Conservation (phyloP, 2,888 invertebrate species). For the Cerceris rybyensis region DNA sequence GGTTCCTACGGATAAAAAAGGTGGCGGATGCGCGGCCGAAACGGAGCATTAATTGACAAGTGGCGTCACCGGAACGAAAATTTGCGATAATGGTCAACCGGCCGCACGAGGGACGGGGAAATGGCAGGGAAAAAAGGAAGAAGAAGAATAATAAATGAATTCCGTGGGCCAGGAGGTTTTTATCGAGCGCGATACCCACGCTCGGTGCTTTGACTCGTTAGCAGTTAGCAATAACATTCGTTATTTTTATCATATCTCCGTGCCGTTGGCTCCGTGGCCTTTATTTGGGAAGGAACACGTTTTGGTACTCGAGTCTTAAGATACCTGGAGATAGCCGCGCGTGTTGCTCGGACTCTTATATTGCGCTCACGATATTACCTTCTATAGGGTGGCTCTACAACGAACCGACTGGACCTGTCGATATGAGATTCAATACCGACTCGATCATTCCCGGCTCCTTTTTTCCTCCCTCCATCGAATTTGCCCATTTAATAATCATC, state of each 20-base stretch:
- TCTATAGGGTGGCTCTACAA: slow-evolving; percentile 59
- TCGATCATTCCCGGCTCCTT: slow-evolving; percentile 10
- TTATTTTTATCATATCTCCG: slow-evolving; percentile 79
- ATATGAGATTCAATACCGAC: slow-evolving; percentile 57
- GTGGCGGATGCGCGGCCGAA: slow-evolving; percentile 39
- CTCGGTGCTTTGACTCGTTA: slow-evolving; percentile 78
- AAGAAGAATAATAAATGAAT: slow-evolving; percentile 65
- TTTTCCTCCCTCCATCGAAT: slow-evolving; percentile 41
- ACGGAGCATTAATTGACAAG: slow-evolving; percentile 73
- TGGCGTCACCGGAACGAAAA: slow-evolving; percentile 72
- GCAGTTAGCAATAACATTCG: slow-evolving; percentile 80
- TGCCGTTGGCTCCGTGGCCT: slow-evolving; percentile 70
- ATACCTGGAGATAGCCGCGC: slow-evolving; percentile 74
- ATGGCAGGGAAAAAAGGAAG: slow-evolving; percentile 28
- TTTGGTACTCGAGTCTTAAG: slow-evolving; percentile 79
- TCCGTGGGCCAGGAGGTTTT: slow-evolving; percentile 68
- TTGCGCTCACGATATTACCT: slow-evolving; percentile 65
- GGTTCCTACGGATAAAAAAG: slow-evolving; percentile 35
- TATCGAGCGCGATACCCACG: slow-evolving; percentile 73
- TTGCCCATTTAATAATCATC: slow-evolving; percentile 65
- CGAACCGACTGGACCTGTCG: slow-evolving; percentile 3
- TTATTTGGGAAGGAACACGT: slow-evolving; percentile 79
- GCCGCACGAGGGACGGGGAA: slow-evolving; percentile 13
- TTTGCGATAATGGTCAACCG: slow-evolving; percentile 70
- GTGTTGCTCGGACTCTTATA: slow-evolving; percentile 69